Conservation (phyloP, 2,113 vertebrate species). For the Eptesicus fuscus region DNA sequence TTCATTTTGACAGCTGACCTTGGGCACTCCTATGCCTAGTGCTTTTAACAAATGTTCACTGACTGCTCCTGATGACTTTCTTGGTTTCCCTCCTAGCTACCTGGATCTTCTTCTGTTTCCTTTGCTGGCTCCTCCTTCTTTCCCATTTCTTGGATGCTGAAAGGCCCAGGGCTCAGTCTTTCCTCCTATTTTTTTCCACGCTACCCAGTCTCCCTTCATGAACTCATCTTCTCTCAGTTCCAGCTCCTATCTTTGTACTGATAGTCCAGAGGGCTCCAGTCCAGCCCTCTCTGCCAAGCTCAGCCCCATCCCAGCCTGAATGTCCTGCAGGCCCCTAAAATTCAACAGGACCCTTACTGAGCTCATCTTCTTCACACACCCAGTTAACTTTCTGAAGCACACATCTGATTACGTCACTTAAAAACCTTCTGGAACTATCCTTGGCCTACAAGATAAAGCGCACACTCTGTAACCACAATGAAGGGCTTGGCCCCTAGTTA, state of each 20-base stretch:
- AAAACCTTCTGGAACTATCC: conserved; percentile 24
- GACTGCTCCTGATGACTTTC: background rate
- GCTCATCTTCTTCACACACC: conserved; percentile 49
- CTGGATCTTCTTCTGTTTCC: background rate
- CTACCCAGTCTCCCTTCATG: conserved; percentile 3
- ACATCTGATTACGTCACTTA: conserved; percentile 10
- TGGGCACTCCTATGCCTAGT: background rate
- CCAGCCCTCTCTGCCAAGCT: conserved; percentile 40
- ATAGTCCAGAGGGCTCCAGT: conserved; percentile 33
- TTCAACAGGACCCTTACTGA: conserved; percentile 40
- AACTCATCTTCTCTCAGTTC: conserved; percentile 55
- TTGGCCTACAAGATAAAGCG: background rate
- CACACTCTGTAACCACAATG: background rate
- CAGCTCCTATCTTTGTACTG: conserved; percentile 43
- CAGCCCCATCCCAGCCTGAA: background rate
- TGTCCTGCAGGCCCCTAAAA: conserved; percentile 22
- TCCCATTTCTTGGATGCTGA: background rate
- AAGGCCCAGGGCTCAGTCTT: background rate
- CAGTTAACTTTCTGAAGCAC: conserved; percentile 32
- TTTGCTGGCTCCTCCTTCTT: background rate
- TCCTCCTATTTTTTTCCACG: background rate
- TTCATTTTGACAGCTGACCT: background rate
- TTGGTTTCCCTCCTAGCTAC: background rate
- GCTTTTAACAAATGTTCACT: background rate
- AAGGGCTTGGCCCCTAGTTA: background rate